Percentiles rank a stretch among this genome's conserved stretches.
Conservation (phyloP, 2,797 vertebrate genomes). For the Champsocephalus gunnari region DNA sequence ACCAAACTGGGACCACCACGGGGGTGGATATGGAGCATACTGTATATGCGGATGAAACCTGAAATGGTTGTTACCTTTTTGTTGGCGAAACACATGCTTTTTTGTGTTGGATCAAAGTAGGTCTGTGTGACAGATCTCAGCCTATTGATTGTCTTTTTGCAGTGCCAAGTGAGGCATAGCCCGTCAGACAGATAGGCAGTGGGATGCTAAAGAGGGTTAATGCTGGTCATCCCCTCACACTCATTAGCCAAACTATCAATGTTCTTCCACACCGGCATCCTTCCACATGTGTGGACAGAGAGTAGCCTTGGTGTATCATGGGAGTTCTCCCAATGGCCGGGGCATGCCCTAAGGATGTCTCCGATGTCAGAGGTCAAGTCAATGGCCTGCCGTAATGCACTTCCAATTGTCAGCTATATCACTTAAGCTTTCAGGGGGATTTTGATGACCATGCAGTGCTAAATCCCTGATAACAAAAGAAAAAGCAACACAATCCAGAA, state of each 20-base stretch:
- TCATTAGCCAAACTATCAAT: slow-evolving; percentile 91
- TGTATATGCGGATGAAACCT: not conserved
- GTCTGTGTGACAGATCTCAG: slow-evolving; percentile 38
- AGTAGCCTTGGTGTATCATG: slow-evolving; percentile 79
- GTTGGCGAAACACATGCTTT: slow-evolving; percentile 17
- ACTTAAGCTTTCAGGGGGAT: slow-evolving; percentile 62
- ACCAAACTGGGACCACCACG: slow-evolving; percentile 44
- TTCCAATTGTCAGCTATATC: slow-evolving; percentile 90
- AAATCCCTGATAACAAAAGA: not conserved
- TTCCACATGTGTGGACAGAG: slow-evolving; percentile 87
- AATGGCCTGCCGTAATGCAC: slow-evolving; percentile 91
- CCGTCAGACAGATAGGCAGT: slow-evolving; percentile 65
- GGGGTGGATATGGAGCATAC: not conserved
- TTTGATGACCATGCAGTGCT: not conserved
- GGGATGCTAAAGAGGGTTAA: slow-evolving; percentile 89
- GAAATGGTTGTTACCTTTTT: not conserved
- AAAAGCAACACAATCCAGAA: not conserved
- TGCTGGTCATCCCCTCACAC: slow-evolving; percentile 82
- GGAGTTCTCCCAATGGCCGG: slow-evolving; percentile 59
- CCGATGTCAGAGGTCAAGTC: slow-evolving; percentile 92
- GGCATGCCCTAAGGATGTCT: slow-evolving; percentile 68
- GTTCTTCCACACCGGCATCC: slow-evolving; percentile 83
- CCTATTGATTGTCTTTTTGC: slow-evolving; percentile 69
- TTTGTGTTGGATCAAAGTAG: slow-evolving; percentile 5
- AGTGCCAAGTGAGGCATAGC: slow-evolving; percentile 52